Percentiles rank a stretch among this genome's conserved stretches.
Conservation (phyloP, 2,797 vertebrate species). For the Peromyscus melanophrys region DNA sequence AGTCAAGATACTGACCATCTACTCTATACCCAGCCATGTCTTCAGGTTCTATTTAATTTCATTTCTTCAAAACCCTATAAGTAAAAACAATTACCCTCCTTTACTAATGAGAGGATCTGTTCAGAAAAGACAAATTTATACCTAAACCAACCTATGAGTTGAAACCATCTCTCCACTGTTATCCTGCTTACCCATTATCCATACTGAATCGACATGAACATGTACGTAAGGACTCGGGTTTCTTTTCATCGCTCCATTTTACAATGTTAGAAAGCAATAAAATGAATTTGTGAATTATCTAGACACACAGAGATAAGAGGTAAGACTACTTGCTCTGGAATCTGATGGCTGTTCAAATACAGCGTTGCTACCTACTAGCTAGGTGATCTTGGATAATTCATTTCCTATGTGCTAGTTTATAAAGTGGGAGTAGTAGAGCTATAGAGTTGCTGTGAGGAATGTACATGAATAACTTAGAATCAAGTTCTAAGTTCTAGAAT, state of each 20-base stretch:
- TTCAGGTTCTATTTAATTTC: slow-evolving; percentile 23
- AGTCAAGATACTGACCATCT: background rate
- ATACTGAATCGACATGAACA: background rate
- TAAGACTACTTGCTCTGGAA: slow-evolving; percentile 34
- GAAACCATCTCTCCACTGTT: background rate
- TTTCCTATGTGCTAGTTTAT: slow-evolving; percentile 47
- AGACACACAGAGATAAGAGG: background rate
- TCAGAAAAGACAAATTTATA: slow-evolving; percentile 19
- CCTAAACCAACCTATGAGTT: background rate
- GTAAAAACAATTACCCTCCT: slow-evolving; percentile 41
- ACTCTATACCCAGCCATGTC: background rate
- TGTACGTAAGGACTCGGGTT: background rate
- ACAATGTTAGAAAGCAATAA: slow-evolving; percentile 5
- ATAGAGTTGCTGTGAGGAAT: background rate
- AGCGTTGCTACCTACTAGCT: background rate
- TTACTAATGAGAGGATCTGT: slow-evolving; percentile 32
- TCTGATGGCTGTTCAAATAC: background rate
- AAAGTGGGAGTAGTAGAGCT: background rate
- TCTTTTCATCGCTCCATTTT: slow-evolving; percentile 37
- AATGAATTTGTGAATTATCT: slow-evolving; percentile 13
- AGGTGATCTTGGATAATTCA: background rate
- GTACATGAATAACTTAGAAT: background rate
- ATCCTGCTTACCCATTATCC: background rate
- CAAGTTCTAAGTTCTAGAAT: background rate
- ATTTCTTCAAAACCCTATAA: slow-evolving; percentile 9